phyloP scores from a whole-genome alignment of 2,888 invertebrate species.

The Drosophila merina region DNA sequence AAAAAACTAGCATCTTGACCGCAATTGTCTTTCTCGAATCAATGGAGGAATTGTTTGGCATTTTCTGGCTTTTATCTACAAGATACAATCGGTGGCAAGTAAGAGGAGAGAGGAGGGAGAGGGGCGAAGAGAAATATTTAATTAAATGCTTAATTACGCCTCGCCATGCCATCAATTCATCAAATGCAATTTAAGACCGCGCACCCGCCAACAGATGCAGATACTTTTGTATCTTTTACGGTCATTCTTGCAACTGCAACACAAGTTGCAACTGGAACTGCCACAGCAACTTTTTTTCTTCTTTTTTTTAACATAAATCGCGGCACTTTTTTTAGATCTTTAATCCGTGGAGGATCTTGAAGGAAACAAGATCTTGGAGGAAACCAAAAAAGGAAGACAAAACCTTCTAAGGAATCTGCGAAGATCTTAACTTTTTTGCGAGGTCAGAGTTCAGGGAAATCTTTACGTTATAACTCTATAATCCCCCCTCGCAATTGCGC shows the following conservation, averaged over 20 bases:
- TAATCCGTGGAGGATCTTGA: conserved; percentile 15
- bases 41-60: conserved; percentile 34
- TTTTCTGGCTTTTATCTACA: conserved; percentile 48
- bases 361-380: not conserved
- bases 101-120: conserved; percentile 52
- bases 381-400: not conserved
- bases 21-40: conserved; percentile 10
- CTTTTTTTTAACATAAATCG: conserved; percentile 43
- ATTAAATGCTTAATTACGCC: conserved; percentile 83
- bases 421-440: conserved; percentile 10
- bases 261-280: conserved; percentile 54
- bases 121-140: conserved; percentile 81
- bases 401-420: conserved; percentile 13
- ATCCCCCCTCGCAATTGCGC: conserved; percentile 18
- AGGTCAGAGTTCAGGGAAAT: conserved; percentile 15
- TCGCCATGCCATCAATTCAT: conserved; percentile 82
- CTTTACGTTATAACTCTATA: not conserved
- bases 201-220: conserved; percentile 47
- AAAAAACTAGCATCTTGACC: not conserved
- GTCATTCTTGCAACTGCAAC: conserved; percentile 54
- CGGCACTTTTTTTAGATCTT: conserved; percentile 35
- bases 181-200: conserved; percentile 80
- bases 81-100: conserved; percentile 68
- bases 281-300: not conserved
- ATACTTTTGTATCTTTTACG: conserved; percentile 38